A percentile compares a stretch with the other conserved stretches of the same genome.
phyloP scores from a whole-genome alignment of 2,797 vertebrate species.

The Thunnus albacares region DNA sequence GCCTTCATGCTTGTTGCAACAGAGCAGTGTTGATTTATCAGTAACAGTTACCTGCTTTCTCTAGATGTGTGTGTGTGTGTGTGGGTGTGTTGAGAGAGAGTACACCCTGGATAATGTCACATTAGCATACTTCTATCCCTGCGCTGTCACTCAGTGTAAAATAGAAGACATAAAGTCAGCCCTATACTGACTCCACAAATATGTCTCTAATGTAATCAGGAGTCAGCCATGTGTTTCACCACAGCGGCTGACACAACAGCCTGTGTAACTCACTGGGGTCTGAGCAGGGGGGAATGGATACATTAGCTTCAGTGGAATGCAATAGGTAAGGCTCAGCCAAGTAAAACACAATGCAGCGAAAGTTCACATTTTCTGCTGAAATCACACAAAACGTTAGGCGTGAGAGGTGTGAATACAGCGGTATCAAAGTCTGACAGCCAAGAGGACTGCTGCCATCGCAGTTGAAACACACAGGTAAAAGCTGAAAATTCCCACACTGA shows the following conservation, averaged over 20 bases:
- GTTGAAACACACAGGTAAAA: conserved; percentile 5
- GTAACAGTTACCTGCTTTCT: conserved; percentile 21
- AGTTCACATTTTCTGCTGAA: conserved; percentile 38
- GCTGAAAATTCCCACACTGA: neutral
- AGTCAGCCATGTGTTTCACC: conserved; percentile 60
- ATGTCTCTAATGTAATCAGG: conserved; percentile 62
- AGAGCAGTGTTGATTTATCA: conserved; percentile 55
- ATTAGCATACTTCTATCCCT: conserved; percentile 67
- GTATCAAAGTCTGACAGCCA: neutral
- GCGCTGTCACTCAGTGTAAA: conserved; percentile 58
- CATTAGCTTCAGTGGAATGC: conserved; percentile 55
- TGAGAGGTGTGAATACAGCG: neutral
- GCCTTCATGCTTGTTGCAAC: conserved; percentile 17
- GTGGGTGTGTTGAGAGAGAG: conserved; percentile 10
- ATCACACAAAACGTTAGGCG: neutral
- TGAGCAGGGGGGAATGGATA: conserved; percentile 19
- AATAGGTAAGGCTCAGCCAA: conserved; percentile 37
- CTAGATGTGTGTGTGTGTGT: neutral
- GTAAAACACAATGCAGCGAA: conserved; percentile 24
- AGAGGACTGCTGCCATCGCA: neutral
- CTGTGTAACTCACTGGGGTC: conserved; percentile 10
- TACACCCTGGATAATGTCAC: conserved; percentile 67
- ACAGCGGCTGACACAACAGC: conserved; percentile 45
- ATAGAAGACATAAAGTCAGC: conserved; percentile 48
- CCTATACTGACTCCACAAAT: conserved; percentile 55